Evolutionary conservation across 1,140 invertebrate genomes (phyloP), one percentile per base, ranked within the genome.

Genomic region (Rhagoletis zephyria): DNA sequence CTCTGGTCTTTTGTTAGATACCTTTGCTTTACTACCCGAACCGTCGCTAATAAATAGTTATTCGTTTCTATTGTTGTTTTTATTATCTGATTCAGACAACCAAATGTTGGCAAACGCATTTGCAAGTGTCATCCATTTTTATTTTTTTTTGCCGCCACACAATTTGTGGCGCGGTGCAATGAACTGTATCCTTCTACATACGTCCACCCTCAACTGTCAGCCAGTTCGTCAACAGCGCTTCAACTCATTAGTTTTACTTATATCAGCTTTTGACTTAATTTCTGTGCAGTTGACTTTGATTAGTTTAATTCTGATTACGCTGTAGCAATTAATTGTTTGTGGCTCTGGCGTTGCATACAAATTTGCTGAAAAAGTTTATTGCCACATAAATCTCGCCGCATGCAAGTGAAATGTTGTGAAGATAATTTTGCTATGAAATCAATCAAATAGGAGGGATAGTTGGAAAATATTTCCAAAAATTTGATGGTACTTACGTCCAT

Each of bases 171-270:
- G 61, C 40, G 45, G 67, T 81, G 51, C n/a, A 30, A 19, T 51
- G 48, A 81, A 81, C 48, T 81, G 74, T 81, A 5, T 81, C 7
- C 9, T 9, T 16, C 19, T 59, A 45, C n/a, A n/a, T n/a, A n/a
- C 48, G 14, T 9, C 48, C 51, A 30, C 42, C 9, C 12, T 10
- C 48, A 81, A 81, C 48, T 59, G 74, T 81, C 51, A 59, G 74
- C 14, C 74, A 81, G 74, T 81, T 59, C 74, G 74, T 81, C 74
- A 81, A 81, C 74, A 81, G 48, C 48, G n/a, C 74, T 56, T 81
- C 48, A 81, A 81, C 74, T 81, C 74, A 81, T 81, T 81, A 59
- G 48, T 81, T 81, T 81, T 81, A 81, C 74, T 81, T 81, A 81
- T 42, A 81, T 30, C 74, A 59, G 74, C n/a, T 81, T 81, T 56